Conservation (phyloP, 1,140 invertebrate species). For the Samia ricini region DNA sequence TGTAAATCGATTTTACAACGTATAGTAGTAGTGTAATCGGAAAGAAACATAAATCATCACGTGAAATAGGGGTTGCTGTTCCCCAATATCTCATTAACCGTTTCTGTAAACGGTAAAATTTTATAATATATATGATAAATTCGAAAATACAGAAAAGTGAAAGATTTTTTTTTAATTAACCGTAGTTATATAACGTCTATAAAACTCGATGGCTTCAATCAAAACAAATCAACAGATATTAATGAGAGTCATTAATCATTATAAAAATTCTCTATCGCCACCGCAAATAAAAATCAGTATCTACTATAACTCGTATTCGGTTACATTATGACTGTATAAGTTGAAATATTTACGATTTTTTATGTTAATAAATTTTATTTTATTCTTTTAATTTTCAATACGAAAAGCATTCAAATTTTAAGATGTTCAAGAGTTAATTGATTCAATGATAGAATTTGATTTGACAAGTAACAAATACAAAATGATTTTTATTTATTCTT, state of each 20-base stretch:
- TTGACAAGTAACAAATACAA: no score
- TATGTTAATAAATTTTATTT: background rate
- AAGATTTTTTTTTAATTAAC: constrained; percentile 34
- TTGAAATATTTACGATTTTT: background rate
- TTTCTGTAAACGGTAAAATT: constrained; percentile 13
- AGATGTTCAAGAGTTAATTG: no score
- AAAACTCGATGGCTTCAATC: constrained; percentile 35
- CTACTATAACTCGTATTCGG: constrained; percentile 23
- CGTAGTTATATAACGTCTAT: constrained; percentile 23
- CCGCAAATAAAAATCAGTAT: constrained; percentile 30
- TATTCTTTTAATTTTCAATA: background rate
- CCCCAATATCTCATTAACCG: constrained; percentile 24
- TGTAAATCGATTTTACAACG: constrained; percentile 61
- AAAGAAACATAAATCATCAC: constrained; percentile 56
- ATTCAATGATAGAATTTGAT: no score
- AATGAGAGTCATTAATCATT: constrained; percentile 36
- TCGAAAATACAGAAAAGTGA: background rate
- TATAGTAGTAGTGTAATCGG: constrained; percentile 53
- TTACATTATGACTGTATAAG: constrained; percentile 16
- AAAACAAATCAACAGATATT: constrained; percentile 40
- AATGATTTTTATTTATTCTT: no score
- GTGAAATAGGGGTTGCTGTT: constrained; percentile 40
- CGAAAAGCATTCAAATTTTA: no score
- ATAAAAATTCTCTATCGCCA: constrained; percentile 31
- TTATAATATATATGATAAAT: no score